phyloP scores from a whole-genome alignment of 2,797 vertebrate genomes.

The Trichosurus vulpecula region DNA sequence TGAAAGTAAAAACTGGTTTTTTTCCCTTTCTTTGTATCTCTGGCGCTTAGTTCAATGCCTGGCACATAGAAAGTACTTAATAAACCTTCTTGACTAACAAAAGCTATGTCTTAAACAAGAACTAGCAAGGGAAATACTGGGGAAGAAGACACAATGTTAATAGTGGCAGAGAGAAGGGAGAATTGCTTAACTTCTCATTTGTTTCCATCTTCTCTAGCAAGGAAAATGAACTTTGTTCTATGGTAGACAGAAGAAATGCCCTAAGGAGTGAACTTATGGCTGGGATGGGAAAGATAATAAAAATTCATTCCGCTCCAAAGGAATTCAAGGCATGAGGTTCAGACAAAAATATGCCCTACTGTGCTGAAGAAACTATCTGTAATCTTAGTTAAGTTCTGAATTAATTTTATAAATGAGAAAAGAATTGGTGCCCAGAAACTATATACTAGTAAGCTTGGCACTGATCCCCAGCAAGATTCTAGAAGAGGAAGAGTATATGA shows the following conservation, averaged over 20 bases:
- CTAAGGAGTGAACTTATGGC: neutral
- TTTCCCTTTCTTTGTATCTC: neutral
- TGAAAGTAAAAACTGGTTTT: neutral
- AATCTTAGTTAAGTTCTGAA: neutral
- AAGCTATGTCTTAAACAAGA: neutral
- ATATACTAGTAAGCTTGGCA: neutral
- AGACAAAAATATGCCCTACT: neutral
- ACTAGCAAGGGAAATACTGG: neutral
- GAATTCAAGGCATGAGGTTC: neutral
- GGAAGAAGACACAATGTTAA: neutral
- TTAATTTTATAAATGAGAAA: neutral
- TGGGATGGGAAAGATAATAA: neutral
- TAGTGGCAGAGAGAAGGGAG: neutral
- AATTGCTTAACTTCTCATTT: neutral
- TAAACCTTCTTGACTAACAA: neutral
- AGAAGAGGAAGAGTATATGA: neutral
- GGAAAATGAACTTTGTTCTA: neutral
- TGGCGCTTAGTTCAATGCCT: neutral
- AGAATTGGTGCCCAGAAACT: neutral
- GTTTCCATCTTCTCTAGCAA: neutral
- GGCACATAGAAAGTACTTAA: neutral
- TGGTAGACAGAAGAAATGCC: neutral
- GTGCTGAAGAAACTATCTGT: neutral
- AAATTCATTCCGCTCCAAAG: neutral
- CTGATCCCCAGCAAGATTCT: neutral